Base-by-base conservation (phyloP, 2,797 vertebrate species). In the Chelon labrosus region DNA sequence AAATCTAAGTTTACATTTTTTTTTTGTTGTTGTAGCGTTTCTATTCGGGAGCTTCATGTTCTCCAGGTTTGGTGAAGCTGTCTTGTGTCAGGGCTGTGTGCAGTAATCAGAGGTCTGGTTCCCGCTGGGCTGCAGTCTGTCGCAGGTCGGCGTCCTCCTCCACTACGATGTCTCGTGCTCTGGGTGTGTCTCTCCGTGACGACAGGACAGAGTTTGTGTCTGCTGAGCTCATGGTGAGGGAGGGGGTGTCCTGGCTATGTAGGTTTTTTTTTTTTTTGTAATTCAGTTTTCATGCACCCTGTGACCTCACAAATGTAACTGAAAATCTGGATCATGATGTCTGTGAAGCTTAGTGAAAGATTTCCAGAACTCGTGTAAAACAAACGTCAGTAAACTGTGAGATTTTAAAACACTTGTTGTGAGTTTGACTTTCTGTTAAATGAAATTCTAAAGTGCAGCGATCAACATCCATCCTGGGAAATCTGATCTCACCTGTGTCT, bases 241-340 rank as follows among this genome's bases (percentile, higher is more conserved):
- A 27, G 37, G 27, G 27, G 11, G 1, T 38, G 41, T 37, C 46
- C 17, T 14, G 9, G 53, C 37, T 0, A 2, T 42, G 3, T 14
- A 1, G 17, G 0, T n/a, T 52, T 46, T 46, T 46, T 2, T n/a
- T 7, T 46, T 17, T 17, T 50, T 56, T 57, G 56, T 58, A 35
- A 35, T 35, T 35, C 31, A 35, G 38, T 69, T 72, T 72, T 42
- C 42, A 65, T 41, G 70, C 31, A 75, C 50, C 50, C 59, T 61
- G 80, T 63, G 66, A 77, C 70, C 79, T 77, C 62, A 82, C 58
- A 59, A 46, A 55, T 54, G 62, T 77, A n/a, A 46, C 44, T 46
- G 44, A 42, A 74, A 53, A 19, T 47, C 10, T 44, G 19, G 62
- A 38, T 20, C 37, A 37, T 56, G 69, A 68, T 41, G 64, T 77